A percentile compares a stretch with the other conserved stretches of the same genome.
Conservation (phyloP, 1,140 invertebrate species). For the Zaprionus ornatus region DNA sequence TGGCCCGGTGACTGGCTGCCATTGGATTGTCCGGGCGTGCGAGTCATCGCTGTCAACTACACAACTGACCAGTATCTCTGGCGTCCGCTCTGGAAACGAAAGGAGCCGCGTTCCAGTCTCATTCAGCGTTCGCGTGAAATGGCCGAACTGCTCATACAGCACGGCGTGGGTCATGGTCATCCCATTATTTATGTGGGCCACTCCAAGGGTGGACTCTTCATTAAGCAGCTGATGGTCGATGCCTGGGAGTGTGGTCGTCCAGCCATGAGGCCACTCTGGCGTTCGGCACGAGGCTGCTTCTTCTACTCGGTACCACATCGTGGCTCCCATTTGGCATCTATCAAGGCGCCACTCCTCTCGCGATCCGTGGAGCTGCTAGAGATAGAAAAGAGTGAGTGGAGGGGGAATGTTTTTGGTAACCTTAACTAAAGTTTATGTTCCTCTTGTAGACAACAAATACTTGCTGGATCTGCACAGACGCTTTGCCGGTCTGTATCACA, state of each 20-base stretch:
- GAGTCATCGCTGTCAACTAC: conserved; percentile 89
- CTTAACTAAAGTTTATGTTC: background rate
- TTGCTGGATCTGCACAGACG: conserved; percentile 86
- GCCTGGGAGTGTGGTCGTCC: conserved; percentile 84
- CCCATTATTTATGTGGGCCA: conserved; percentile 90
- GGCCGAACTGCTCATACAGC: conserved; percentile 86
- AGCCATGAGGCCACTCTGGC: conserved; percentile 83
- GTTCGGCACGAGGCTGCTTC: conserved; percentile 86
- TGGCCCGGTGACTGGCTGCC: conserved; percentile 90
- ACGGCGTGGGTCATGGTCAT: conserved; percentile 86
- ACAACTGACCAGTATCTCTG: conserved; percentile 89
- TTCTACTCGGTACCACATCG: conserved; percentile 91
- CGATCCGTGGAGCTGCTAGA: conserved; percentile 87
- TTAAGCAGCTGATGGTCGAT: conserved; percentile 88
- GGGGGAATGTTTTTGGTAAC: accelerated
- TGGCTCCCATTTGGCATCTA: conserved; percentile 88
- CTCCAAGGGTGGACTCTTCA: conserved; percentile 89
- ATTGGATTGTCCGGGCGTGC: conserved; percentile 87
- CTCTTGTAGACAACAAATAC: conserved; percentile 86
- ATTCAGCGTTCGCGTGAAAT: conserved; percentile 88
- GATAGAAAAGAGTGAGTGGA: conserved; percentile 85
- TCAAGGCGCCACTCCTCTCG: conserved; percentile 87
- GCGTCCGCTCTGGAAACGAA: conserved; percentile 88
- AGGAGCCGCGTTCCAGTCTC: conserved; percentile 86
- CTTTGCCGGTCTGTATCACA: conserved; percentile 85